Evolutionary conservation across 2,888 invertebrate species (phyloP).

Genomic region (Bombylius major): DNA sequence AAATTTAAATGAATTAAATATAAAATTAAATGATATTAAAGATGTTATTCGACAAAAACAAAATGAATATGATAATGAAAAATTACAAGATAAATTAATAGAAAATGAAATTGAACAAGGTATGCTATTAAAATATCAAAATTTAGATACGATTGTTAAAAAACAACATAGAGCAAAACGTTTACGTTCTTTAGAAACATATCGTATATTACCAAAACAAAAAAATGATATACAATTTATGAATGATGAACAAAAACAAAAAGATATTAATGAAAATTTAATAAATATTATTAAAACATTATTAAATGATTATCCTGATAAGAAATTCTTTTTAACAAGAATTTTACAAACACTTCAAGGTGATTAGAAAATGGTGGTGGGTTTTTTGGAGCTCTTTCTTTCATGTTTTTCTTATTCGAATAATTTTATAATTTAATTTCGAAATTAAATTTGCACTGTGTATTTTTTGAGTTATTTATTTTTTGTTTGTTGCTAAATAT

Average conservation of each 20-base stretch:
- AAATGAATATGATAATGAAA: conserved; percentile 23
- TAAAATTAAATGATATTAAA: conserved; percentile 21
- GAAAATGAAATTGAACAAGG: conserved; percentile 34
- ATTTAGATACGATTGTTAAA: conserved; percentile 47
- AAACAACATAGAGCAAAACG: conserved; percentile 56
- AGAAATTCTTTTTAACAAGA: conserved; percentile 34
- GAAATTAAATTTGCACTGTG: no score
- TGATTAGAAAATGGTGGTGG: background rate
- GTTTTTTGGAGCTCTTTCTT: no score
- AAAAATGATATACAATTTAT: conserved; percentile 36
- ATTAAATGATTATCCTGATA: conserved; percentile 47
- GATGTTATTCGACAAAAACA: conserved; percentile 22
- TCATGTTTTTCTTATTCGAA: no score
- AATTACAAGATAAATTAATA: conserved; percentile 22
- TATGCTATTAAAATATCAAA: conserved; percentile 28
- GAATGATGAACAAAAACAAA: conserved; percentile 45
- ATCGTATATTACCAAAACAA: conserved; percentile 21
- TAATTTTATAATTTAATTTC: no score
- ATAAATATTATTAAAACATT: conserved; percentile 45
- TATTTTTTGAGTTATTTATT: no score
- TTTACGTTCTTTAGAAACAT: conserved; percentile 40
- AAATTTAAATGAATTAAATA: conserved; percentile 20
- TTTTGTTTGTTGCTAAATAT: no score
- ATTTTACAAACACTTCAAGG: conserved; percentile 40
- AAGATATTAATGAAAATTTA: conserved; percentile 45